Conservation (phyloP, 2,113 vertebrate species). For the Leucoraja erinaceus region DNA sequence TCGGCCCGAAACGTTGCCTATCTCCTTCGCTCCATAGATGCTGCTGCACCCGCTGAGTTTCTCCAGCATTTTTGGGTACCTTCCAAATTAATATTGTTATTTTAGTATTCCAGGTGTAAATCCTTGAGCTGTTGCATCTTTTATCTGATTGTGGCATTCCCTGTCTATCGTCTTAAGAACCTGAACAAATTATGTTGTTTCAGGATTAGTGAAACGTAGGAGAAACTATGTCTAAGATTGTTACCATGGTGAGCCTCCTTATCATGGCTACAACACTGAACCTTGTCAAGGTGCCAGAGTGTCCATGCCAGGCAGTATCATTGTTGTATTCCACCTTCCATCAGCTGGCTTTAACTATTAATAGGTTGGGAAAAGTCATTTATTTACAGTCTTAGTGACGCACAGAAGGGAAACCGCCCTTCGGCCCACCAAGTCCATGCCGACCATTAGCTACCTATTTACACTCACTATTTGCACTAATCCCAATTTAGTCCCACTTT, state of each 20-base stretch:
- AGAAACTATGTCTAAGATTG: not conserved
- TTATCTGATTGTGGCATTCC: not conserved
- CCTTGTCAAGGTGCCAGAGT: not conserved
- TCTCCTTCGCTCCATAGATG: too few relatives aligned
- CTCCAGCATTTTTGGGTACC: too few relatives aligned
- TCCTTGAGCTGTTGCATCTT: not conserved
- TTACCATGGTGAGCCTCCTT: not conserved
- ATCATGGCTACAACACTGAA: not conserved
- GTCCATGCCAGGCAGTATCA: not conserved
- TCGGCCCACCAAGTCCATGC: too few relatives aligned
- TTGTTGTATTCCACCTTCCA: not conserved
- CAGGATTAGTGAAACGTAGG: not conserved
- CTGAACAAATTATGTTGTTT: not conserved
- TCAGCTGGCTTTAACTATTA: not conserved
- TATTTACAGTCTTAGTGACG: not conserved
- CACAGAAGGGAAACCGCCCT: too few relatives aligned
- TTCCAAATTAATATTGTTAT: not conserved
- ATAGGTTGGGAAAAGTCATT: not conserved
- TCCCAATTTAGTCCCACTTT: too few relatives aligned
- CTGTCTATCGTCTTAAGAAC: not conserved
- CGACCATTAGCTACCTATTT: too few relatives aligned
- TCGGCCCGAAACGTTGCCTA: too few relatives aligned
- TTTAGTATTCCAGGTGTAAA: not conserved
- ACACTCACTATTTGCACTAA: too few relatives aligned
- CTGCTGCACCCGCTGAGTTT: too few relatives aligned